phyloP scores from a whole-genome alignment of 2,888 invertebrate genomes.

The Rhagonycha lutea region DNA sequence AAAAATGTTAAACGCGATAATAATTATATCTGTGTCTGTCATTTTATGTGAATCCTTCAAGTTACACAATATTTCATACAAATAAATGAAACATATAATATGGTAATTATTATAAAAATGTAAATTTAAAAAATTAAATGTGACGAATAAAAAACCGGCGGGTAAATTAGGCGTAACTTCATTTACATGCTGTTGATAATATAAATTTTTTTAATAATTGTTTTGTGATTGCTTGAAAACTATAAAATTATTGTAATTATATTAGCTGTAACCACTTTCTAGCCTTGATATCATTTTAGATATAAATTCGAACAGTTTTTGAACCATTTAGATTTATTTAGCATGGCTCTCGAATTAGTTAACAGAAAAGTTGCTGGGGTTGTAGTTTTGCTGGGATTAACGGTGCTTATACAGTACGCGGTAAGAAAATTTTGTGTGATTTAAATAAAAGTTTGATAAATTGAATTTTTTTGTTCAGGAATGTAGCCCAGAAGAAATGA shows the following conservation, averaged over 20 bases:
- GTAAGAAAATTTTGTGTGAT: neutral
- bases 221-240: neutral
- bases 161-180: neutral
- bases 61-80: neutral
- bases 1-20: neutral
- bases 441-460: neutral
- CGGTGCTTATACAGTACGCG: neutral
- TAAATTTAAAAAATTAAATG: neutral
- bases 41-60: neutral
- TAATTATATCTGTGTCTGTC: neutral
- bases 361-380: neutral
- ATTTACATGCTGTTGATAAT: neutral
- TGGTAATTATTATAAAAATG: neutral
- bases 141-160: neutral
- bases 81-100: neutral
- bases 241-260: neutral
- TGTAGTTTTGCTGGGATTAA: neutral
- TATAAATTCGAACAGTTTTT: neutral
- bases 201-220: neutral
- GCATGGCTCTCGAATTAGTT: neutral
- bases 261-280: neutral
- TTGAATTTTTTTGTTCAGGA: neutral
- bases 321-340: neutral
- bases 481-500: neutral
- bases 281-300: neutral